phyloP scores from a whole-genome alignment of 2,888 invertebrate species.

The Meandrusa payeni region DNA sequence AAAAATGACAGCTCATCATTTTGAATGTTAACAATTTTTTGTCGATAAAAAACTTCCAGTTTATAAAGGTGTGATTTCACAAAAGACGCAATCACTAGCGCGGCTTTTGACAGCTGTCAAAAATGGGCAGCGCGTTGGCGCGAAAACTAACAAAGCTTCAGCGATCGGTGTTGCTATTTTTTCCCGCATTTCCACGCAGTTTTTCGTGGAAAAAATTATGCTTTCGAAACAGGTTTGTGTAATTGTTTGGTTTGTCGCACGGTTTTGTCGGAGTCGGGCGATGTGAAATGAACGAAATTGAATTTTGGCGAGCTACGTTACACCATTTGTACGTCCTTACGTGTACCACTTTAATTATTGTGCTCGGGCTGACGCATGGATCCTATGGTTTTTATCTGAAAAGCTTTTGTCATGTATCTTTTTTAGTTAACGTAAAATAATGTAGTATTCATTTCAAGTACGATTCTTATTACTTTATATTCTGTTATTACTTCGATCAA shows the following conservation, averaged over 20 bases:
- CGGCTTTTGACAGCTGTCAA: slow-evolving; percentile 75
- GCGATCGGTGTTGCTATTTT: slow-evolving; percentile 42
- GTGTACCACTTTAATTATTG: slow-evolving; percentile 15
- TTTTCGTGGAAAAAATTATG: slow-evolving; percentile 72
- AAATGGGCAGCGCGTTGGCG: slow-evolving; percentile 64
- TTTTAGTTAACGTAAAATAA: no score
- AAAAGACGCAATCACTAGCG: slow-evolving; percentile 58
- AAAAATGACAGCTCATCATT: slow-evolving; percentile 4
- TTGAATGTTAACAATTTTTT: slow-evolving; percentile 21
- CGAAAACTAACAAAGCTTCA: slow-evolving; percentile 69
- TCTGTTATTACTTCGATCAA: no score
- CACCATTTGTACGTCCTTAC: slow-evolving; percentile 43
- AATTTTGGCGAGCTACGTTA: slow-evolving; percentile 64
- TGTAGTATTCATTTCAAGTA: no score
- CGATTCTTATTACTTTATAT: no score
- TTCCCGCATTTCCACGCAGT: slow-evolving; percentile 57
- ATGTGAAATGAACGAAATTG: slow-evolving; percentile 64
- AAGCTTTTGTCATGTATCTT: neutral
- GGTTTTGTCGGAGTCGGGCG: slow-evolving; percentile 44
- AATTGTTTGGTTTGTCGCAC: slow-evolving; percentile 77
- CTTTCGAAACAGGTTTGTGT: slow-evolving; percentile 72
- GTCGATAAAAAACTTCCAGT: slow-evolving; percentile 24
- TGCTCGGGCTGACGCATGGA: neutral
- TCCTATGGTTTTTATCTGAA: neutral
- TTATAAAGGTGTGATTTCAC: slow-evolving; percentile 49